Conservation (phyloP, 2,888 invertebrate species). For the Orgyia antiqua region DNA sequence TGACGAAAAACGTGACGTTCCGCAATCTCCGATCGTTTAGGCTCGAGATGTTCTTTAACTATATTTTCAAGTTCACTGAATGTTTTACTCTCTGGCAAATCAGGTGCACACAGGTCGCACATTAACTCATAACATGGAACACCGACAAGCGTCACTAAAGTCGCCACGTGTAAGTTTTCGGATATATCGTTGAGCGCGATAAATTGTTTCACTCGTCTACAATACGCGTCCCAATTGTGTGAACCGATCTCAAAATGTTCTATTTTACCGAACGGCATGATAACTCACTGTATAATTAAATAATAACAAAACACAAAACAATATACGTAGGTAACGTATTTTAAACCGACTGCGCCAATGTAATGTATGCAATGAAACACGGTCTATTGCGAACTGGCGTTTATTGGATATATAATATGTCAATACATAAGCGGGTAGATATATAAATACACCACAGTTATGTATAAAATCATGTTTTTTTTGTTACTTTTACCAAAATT, state of each 20-base stretch:
- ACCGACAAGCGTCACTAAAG: constrained; percentile 23
- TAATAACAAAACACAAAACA: too few species aligned
- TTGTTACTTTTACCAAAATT: too few species aligned
- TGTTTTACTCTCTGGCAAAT: constrained; percentile 12
- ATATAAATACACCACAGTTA: not conserved
- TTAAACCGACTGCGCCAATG: too few species aligned
- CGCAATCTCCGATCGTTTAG: constrained; percentile 1
- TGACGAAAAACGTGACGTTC: constrained; percentile 9
- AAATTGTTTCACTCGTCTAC: constrained; percentile 2
- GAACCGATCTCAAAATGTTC: too few species aligned
- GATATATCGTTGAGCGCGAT: not conserved
- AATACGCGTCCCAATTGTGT: too few species aligned
- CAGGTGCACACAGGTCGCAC: constrained; percentile 21
- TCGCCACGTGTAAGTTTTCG: constrained; percentile 17
- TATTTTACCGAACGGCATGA: too few species aligned
- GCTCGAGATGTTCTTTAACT: constrained; percentile 1
- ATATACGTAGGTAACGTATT: too few species aligned
- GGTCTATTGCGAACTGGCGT: too few species aligned
- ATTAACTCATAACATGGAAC: constrained; percentile 19
- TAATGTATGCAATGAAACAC: too few species aligned
- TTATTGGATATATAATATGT: too few species aligned
- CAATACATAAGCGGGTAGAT: too few species aligned
- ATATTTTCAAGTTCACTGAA: constrained; percentile 5
- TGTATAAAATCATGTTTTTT: not conserved
- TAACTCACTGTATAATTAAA: too few species aligned